Conservation (phyloP, 2,888 invertebrate species). For the Diaprepes abbreviatus region DNA sequence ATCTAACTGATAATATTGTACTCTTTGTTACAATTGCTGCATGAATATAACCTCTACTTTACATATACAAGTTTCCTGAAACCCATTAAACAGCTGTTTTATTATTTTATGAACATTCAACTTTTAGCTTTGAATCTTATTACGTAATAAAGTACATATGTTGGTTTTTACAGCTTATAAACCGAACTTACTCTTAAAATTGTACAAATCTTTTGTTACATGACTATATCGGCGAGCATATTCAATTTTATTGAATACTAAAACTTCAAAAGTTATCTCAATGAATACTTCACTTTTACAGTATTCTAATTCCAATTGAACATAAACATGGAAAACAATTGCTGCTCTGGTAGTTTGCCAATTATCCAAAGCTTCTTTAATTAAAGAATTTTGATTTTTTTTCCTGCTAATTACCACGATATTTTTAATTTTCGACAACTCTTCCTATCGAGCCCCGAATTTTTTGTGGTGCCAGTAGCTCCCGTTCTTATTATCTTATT, state of each 20-base stretch:
- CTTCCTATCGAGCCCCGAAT: too few relatives aligned
- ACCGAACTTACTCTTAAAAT: constrained; percentile 17
- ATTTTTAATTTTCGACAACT: too few relatives aligned
- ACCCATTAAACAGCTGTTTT: constrained; percentile 10
- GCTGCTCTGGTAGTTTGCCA: too few relatives aligned
- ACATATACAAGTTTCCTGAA: constrained; percentile 16
- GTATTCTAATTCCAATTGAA: too few relatives aligned
- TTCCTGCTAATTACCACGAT: too few relatives aligned
- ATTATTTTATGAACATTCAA: constrained; percentile 34
- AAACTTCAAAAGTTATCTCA: not conserved
- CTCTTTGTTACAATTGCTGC: constrained; percentile 1
- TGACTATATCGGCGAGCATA: not conserved
- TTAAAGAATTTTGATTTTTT: too few relatives aligned
- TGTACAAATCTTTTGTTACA: constrained; percentile 9
- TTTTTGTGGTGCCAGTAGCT: too few relatives aligned
- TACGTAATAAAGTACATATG: constrained; percentile 31
- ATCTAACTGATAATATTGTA: not conserved
- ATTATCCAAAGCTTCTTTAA: too few relatives aligned
- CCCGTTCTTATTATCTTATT: too few relatives aligned
- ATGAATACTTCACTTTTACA: too few relatives aligned
- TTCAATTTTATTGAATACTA: not conserved
- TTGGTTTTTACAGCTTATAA: constrained; percentile 30
- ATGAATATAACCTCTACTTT: constrained; percentile 1
- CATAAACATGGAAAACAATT: too few relatives aligned
- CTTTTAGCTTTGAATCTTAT: constrained; percentile 27